These are phyloP conservation scores for Setipinna tenuifilis DNA, from an alignment of 2,797 vertebrate genomes.

Conservation along the genomic window DNA sequence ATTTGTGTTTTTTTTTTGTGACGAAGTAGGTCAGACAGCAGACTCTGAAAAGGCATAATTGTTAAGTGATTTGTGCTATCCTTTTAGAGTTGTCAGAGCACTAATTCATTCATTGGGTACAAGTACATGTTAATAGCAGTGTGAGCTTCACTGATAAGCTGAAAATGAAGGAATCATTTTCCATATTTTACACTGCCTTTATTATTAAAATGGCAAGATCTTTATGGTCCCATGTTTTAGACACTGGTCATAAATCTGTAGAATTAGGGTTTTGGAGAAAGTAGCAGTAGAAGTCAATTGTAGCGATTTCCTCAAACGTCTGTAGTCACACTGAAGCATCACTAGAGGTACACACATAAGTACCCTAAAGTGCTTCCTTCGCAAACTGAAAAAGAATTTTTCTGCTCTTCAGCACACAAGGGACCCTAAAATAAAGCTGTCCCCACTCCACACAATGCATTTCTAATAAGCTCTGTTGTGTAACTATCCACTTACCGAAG, in stretches of 20 bases:
- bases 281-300: neutral
- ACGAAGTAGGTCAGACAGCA: neutral
- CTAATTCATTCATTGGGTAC: neutral
- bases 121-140: neutral
- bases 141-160: neutral
- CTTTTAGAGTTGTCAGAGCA: neutral
- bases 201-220: neutral
- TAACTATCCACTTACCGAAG: neutral
- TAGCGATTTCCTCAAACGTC: neutral
- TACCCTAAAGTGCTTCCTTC: neutral
- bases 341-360: neutral
- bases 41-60: neutral
- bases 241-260: neutral
- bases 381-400: neutral
- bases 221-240: neutral
- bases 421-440: constrained; percentile 3
- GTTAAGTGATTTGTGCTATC: neutral
- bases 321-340: neutral
- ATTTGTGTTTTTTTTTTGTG: neutral
- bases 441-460: neutral
- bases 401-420: neutral
- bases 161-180: neutral
- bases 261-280: neutral
- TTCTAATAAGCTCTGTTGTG: neutral
- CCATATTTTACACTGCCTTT: neutral